These are phyloP conservation scores for Pantherophis vulpinus DNA, from an alignment of 2,797 vertebrate genomes.

Conservation along the genomic window DNA sequence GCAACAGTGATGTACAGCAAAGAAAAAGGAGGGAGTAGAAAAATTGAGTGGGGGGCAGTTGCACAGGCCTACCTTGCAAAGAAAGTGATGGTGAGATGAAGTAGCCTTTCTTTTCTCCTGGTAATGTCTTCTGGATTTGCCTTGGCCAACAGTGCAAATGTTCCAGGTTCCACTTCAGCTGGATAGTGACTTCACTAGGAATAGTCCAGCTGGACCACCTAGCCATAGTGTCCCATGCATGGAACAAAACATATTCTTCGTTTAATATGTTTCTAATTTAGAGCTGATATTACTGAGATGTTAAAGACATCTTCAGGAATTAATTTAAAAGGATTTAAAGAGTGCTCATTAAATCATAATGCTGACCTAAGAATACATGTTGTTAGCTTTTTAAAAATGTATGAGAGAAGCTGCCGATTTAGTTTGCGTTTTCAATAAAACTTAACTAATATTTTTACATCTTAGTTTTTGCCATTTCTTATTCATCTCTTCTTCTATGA, in stretches of 20 bases:
- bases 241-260: not conserved
- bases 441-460: not conserved
- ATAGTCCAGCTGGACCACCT: not conserved
- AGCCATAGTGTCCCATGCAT: not conserved
- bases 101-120: not conserved
- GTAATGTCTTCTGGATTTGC: not conserved
- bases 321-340: not conserved
- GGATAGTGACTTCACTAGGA: not conserved
- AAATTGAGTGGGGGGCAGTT: not conserved
- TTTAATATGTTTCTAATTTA: not conserved
- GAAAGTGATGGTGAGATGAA: not conserved
- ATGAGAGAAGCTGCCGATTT: not conserved
- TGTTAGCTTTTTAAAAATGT: not conserved
- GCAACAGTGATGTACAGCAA: not conserved
- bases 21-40: not conserved
- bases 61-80: not conserved
- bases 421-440: not conserved
- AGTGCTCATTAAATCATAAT: not conserved
- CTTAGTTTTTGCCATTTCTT: not conserved
- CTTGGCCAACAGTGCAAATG: not conserved
- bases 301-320: not conserved
- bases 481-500: not conserved
- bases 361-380: not conserved
- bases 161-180: not conserved
- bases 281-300: not conserved